Percentiles rank a stretch among this genome's conserved stretches.
These are phyloP conservation scores for Sebastes wilsoni DNA, from an alignment of 2,797 vertebrate genomes.

Conservation along the genomic window DNA sequence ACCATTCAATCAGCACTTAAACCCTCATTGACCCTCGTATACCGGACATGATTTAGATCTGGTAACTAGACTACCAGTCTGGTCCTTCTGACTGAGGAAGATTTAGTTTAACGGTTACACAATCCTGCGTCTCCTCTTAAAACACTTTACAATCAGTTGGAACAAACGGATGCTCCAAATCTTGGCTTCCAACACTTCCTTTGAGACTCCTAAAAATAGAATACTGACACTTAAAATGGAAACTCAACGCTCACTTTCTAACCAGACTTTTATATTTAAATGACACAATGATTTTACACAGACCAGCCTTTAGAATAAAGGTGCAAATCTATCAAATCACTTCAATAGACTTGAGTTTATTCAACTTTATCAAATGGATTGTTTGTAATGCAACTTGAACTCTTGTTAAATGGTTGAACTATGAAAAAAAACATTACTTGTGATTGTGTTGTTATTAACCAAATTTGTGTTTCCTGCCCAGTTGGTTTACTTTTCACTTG, in stretches of 20 bases:
- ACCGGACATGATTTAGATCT: not conserved
- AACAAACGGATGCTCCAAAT: conserved; percentile 42
- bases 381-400: not conserved
- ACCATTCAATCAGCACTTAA: not conserved
- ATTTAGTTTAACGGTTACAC: not conserved
- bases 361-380: not conserved
- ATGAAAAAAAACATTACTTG: not conserved
- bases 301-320: not conserved
- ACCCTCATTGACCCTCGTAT: not conserved
- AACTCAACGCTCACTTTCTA: not conserved
- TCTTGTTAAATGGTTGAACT: not conserved
- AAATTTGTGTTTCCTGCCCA: not conserved
- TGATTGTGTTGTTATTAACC: not conserved
- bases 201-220: conserved; percentile 53
- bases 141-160: not conserved
- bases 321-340: not conserved
- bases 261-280: not conserved
- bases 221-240: not conserved
- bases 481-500: not conserved
- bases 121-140: not conserved
- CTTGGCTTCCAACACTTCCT: conserved; percentile 46
- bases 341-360: not conserved
- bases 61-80: not conserved
- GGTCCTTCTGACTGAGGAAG: not conserved
- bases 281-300: not conserved